A percentile compares a stretch with the other conserved stretches of the same genome.
phyloP scores from a whole-genome alignment of 2,888 invertebrate genomes.

The Sipunculus nudus region DNA sequence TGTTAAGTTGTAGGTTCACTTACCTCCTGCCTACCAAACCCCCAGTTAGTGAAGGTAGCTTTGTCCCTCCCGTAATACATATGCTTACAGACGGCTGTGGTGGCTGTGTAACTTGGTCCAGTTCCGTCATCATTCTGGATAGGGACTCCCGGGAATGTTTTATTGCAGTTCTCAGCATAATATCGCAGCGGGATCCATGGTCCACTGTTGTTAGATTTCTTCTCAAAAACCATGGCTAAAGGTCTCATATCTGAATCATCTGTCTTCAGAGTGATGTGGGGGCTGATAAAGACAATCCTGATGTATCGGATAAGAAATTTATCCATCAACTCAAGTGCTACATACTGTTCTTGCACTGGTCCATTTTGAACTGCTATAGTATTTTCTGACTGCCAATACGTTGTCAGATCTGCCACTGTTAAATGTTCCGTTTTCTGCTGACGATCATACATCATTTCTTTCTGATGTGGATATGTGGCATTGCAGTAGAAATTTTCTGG shows the following conservation, averaged over 20 bases:
- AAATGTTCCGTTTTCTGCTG: conserved; percentile 5
- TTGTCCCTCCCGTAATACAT: conserved; percentile 24
- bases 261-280: conserved; percentile 9
- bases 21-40: conserved; percentile 27
- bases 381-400: conserved; percentile 39
- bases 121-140: conserved; percentile 8
- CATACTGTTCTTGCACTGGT: conserved; percentile 4
- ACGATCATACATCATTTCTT: conserved; percentile 14
- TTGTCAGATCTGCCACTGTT: conserved; percentile 15
- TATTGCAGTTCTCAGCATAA: conserved; percentile 31
- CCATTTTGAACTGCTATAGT: conserved; percentile 15
- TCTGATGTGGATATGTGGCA: conserved; percentile 10
- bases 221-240: conserved; percentile 32
- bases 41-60: conserved; percentile 18
- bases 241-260: conserved; percentile 33
- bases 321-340: conserved; percentile 27
- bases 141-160: conserved; percentile 10
- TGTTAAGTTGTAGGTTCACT: too few relatives aligned
- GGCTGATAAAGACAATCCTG: conserved; percentile 27
- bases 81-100: conserved; percentile 20
- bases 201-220: neutral
- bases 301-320: conserved; percentile 32
- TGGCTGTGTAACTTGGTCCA: conserved; percentile 16
- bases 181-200: conserved; percentile 29
- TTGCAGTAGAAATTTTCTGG: conserved; percentile 12